Evolutionary conservation across 2,113 vertebrate species (phyloP).

Genomic region (Elachura formosa): DNA sequence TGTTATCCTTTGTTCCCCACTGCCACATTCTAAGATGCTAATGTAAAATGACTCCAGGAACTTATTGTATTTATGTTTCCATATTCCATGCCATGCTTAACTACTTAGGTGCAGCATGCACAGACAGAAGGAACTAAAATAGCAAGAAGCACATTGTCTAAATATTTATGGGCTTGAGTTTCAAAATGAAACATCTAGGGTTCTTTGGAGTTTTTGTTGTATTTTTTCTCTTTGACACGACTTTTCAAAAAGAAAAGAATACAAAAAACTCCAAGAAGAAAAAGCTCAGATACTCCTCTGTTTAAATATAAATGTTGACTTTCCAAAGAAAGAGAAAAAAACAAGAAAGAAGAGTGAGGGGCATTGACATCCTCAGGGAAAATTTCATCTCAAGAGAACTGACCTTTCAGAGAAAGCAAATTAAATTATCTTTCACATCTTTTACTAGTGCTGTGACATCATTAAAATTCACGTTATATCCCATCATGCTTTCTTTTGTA

Average conservation of each 20-base stretch:
- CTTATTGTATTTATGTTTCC: not conserved
- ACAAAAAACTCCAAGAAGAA: not conserved
- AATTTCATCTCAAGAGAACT: slow-evolving; percentile 74
- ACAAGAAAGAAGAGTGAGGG: slow-evolving; percentile 32
- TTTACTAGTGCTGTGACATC: slow-evolving; percentile 73
- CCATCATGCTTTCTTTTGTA: slow-evolving; percentile 70
- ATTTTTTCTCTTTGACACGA: not conserved
- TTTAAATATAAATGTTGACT: slow-evolving; percentile 64
- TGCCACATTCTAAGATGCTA: not conserved
- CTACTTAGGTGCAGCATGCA: not conserved
- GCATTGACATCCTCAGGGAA: slow-evolving; percentile 64
- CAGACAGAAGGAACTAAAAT: not conserved
- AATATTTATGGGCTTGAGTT: slow-evolving; percentile 15
- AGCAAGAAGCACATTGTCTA: not conserved
- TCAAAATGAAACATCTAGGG: not conserved
- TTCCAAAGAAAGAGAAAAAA: slow-evolving; percentile 25
- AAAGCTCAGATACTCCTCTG: not conserved
- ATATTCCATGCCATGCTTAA: not conserved
- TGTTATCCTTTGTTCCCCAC: not conserved
- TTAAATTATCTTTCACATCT: slow-evolving; percentile 80
- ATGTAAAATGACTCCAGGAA: not conserved
- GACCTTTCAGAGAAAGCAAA: slow-evolving; percentile 78
- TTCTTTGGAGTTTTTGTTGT: not conserved
- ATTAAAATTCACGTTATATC: slow-evolving; percentile 77
- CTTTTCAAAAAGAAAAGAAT: not conserved